Conservation (phyloP, 2,888 invertebrate genomes). For the Brachynemurus nebulosus region DNA sequence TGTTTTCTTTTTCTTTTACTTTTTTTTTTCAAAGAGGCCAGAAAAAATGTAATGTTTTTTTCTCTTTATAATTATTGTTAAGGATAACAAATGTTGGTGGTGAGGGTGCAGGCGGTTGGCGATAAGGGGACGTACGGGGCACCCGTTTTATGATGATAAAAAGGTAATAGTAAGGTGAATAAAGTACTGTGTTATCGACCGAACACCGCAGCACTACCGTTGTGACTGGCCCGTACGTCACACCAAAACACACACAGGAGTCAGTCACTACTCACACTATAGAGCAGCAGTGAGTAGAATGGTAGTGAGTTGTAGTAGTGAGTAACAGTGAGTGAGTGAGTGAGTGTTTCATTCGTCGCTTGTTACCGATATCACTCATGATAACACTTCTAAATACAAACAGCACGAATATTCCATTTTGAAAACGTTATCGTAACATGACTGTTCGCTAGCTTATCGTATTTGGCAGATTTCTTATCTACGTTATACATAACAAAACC, state of each 20-base stretch:
- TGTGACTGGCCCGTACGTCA: too few species aligned
- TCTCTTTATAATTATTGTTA: slow-evolving; percentile 1
- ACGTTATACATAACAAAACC: slow-evolving; percentile 28
- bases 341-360: not conserved
- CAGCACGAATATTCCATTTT: slow-evolving; percentile 35
- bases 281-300: too few species aligned
- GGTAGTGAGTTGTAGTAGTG: too few species aligned
- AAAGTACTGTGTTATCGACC: too few species aligned
- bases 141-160: not conserved
- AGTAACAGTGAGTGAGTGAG: not conserved
- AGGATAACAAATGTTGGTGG: not conserved
- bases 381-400: slow-evolving; percentile 22
- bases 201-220: too few species aligned
- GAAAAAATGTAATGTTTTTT: not conserved
- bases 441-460: slow-evolving; percentile 22
- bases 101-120: not conserved
- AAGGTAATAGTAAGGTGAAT: not conserved
- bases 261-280: too few species aligned
- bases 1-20: too few species aligned
- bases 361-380: slow-evolving; percentile 8
- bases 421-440: slow-evolving; percentile 31
- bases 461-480: slow-evolving; percentile 27
- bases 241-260: too few species aligned
- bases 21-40: not conserved
- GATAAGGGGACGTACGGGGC: not conserved